A percentile compares a stretch with the other conserved stretches of the same genome.
phyloP scores from a whole-genome alignment of 1,140 invertebrate genomes.

The Triops cancriformis region DNA sequence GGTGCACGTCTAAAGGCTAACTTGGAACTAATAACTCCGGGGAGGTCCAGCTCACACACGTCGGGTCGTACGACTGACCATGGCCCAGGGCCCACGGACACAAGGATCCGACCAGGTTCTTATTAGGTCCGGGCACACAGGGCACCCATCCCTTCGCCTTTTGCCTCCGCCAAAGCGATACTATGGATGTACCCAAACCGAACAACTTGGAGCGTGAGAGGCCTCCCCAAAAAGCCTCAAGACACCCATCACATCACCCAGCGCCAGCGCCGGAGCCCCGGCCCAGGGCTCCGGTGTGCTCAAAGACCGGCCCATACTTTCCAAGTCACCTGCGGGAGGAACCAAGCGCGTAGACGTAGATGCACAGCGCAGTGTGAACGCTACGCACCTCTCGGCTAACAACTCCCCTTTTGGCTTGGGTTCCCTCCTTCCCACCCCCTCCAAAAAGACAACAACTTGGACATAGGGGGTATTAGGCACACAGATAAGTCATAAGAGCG shows the following conservation, averaged over 20 bases:
- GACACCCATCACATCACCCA: constrained; percentile 12
- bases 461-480: no score
- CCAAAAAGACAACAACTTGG: no score
- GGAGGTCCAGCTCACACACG: constrained; percentile 15
- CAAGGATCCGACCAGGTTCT: not conserved
- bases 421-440: no score
- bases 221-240: not conserved
- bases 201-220: not conserved
- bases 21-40: constrained; percentile 13
- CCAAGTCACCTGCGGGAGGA: not conserved
- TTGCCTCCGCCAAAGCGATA: not conserved
- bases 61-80: constrained; percentile 22
- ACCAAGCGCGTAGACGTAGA: not conserved
- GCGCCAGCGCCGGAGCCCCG: not conserved
- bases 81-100: constrained; percentile 24
- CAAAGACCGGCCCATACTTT: constrained; percentile 7
- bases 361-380: not conserved
- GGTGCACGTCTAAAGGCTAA: constrained; percentile 8
- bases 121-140: constrained; percentile 12
- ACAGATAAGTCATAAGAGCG: no score
- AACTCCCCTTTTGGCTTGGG: not conserved
- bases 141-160: constrained; percentile 8
- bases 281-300: not conserved
- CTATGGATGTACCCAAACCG: not conserved
- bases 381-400: not conserved